Percentiles rank a stretch among this genome's conserved stretches.
Evolutionary conservation across 1,140 invertebrate genomes (phyloP).

Genomic region (Calephelis virginiensis): DNA sequence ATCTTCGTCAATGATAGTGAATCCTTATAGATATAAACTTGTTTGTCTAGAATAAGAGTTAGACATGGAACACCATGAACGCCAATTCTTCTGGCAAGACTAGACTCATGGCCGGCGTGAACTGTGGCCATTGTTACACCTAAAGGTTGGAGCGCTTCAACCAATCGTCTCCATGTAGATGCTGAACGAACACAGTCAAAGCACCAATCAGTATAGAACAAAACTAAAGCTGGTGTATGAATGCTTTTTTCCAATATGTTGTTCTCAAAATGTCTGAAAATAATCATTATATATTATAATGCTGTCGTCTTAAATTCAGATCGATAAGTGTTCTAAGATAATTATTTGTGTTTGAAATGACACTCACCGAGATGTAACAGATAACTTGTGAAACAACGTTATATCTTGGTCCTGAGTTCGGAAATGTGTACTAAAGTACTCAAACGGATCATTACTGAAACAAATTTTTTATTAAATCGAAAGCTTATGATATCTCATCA

Average conservation of each 20-base stretch:
- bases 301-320: too few relatives aligned
- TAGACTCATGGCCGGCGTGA: slow-evolving; percentile 89
- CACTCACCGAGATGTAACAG: slow-evolving; percentile 88
- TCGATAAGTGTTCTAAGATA: too few relatives aligned
- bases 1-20: slow-evolving; percentile 87
- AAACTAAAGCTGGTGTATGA: slow-evolving; percentile 88
- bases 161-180: slow-evolving; percentile 88
- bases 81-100: slow-evolving; percentile 86
- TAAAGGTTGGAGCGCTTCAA: slow-evolving; percentile 90
- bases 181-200: slow-evolving; percentile 93
- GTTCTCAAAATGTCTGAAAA: slow-evolving; percentile 90
- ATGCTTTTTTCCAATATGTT: slow-evolving; percentile 90
- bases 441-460: slow-evolving; percentile 82
- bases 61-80: slow-evolving; percentile 90
- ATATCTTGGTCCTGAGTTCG: slow-evolving; percentile 90
- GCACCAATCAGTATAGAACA: slow-evolving; percentile 96
- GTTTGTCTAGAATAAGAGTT: slow-evolving; percentile 89
- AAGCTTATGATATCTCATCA: background rate
- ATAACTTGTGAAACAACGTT: slow-evolving; percentile 90
- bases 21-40: slow-evolving; percentile 89
- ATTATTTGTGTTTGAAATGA: too few relatives aligned
- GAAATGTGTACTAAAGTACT: slow-evolving; percentile 85
- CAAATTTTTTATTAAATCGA: slow-evolving; percentile 18
- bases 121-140: slow-evolving; percentile 87
- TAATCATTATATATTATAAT: background rate